phyloP scores from a whole-genome alignment of 2,888 invertebrate species.

The Lobophora halterata region DNA sequence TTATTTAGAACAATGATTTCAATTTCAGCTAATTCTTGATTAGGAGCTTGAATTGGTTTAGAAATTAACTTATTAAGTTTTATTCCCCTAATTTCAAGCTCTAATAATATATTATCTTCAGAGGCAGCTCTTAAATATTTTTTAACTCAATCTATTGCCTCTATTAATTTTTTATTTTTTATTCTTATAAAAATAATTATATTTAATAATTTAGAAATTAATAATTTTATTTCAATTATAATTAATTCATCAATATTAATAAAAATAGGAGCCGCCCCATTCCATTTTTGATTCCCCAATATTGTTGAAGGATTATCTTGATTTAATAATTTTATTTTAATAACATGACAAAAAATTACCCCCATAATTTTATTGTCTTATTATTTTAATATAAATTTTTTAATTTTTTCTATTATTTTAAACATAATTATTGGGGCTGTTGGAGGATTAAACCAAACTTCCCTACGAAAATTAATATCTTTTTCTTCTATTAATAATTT shows the following conservation, averaged over 20 bases:
- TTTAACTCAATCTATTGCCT: constrained; percentile 80
- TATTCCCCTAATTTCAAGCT: constrained; percentile 79
- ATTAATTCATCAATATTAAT: constrained; percentile 67
- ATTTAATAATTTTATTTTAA: constrained; percentile 77
- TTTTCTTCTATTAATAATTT: constrained; percentile 84
- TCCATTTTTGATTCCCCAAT: constrained; percentile 82
- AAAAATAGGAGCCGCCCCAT: constrained; percentile 81
- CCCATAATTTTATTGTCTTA: constrained; percentile 79
- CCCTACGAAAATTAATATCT: constrained; percentile 80
- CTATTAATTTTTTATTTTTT: constrained; percentile 75
- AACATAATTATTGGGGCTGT: constrained; percentile 73
- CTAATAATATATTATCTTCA: constrained; percentile 68
- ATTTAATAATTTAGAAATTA: constrained; percentile 53
- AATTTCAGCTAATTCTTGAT: constrained; percentile 61
- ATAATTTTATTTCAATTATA: constrained; percentile 50
- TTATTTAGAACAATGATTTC: constrained; percentile 71
- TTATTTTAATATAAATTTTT: constrained; percentile 62
- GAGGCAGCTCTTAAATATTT: constrained; percentile 83
- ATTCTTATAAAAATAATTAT: constrained; percentile 62
- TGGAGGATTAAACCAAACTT: constrained; percentile 77
- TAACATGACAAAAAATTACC: constrained; percentile 84
- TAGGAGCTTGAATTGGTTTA: constrained; percentile 81
- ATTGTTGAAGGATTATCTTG: constrained; percentile 81
- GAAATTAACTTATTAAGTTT: constrained; percentile 83
- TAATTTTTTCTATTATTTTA: constrained; percentile 65